Conservation (phyloP, 2,113 vertebrate genomes). For the Struthio camelus region DNA sequence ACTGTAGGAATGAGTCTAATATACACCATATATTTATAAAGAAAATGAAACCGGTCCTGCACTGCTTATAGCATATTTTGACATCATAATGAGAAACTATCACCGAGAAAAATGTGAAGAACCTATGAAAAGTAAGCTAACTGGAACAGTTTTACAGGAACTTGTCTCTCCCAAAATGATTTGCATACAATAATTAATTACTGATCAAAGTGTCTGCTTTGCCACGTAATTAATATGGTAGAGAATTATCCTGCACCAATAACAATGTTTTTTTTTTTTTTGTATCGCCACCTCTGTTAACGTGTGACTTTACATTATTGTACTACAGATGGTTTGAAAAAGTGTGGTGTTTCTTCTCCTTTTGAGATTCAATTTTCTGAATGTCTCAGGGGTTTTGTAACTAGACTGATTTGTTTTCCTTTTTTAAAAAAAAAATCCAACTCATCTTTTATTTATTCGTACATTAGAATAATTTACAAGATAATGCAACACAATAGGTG, state of each 20-base stretch:
- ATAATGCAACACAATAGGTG: background rate
- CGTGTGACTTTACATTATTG: background rate
- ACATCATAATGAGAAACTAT: background rate
- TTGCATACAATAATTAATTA: background rate
- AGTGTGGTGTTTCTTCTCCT: background rate
- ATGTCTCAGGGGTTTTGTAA: background rate
- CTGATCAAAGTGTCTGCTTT: background rate
- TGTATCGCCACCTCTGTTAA: background rate
- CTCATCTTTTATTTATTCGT: background rate
- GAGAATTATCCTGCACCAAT: background rate
- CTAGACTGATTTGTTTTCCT: background rate
- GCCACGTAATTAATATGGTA: background rate
- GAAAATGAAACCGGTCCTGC: background rate
- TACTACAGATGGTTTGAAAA: background rate
- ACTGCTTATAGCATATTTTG: background rate
- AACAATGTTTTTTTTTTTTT: background rate
- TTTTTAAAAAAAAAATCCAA: background rate
- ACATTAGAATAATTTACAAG: background rate
- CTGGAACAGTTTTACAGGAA: background rate
- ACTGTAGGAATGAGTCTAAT: background rate
- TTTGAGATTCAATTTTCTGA: background rate
- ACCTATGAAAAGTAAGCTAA: background rate
- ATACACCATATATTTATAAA: background rate
- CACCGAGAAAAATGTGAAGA: background rate
- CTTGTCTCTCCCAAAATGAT: background rate